Evolutionary conservation across 2,888 invertebrate species (phyloP).

Genomic region (Psylliodes chrysocephalus): DNA sequence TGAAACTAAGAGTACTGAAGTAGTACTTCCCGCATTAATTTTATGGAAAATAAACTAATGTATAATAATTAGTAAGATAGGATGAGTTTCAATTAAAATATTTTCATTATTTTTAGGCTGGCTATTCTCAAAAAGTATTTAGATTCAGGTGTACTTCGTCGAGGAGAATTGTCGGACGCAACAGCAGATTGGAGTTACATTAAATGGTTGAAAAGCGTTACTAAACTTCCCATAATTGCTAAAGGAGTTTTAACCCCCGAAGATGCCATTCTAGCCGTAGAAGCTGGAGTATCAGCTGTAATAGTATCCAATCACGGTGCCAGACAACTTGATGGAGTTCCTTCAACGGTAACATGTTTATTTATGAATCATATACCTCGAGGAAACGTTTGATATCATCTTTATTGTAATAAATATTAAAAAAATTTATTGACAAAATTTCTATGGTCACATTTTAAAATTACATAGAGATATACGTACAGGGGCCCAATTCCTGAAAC

Average conservation of each 20-base stretch:
- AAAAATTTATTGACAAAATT: too few species aligned
- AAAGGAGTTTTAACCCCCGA: slow-evolving; percentile 89
- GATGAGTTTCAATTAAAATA: slow-evolving; percentile 1
- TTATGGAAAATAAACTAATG: slow-evolving; percentile 63
- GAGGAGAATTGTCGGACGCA: slow-evolving; percentile 71
- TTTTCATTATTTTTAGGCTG: not conserved
- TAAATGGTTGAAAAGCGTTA: slow-evolving; percentile 82
- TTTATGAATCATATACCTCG: too few species aligned
- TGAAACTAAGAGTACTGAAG: too few species aligned
- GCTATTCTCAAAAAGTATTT: slow-evolving; percentile 8
- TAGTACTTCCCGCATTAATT: too few species aligned
- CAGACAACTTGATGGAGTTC: slow-evolving; percentile 85
- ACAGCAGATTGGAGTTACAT: slow-evolving; percentile 89
- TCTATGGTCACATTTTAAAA: too few species aligned
- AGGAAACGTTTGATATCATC: too few species aligned
- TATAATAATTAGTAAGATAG: slow-evolving; percentile 60
- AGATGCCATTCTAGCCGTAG: slow-evolving; percentile 81
- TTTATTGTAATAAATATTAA: too few species aligned
- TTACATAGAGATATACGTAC: too few species aligned
- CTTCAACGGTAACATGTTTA: slow-evolving; percentile 87
- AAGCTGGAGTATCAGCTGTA: slow-evolving; percentile 76
- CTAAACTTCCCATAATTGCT: slow-evolving; percentile 81
- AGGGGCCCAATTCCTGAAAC: too few species aligned
- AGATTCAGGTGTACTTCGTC: not conserved
- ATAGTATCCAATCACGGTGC: slow-evolving; percentile 96